Base-by-base conservation (phyloP, 1,140 invertebrate species). In the Sarcophaga peregrina region DNA sequence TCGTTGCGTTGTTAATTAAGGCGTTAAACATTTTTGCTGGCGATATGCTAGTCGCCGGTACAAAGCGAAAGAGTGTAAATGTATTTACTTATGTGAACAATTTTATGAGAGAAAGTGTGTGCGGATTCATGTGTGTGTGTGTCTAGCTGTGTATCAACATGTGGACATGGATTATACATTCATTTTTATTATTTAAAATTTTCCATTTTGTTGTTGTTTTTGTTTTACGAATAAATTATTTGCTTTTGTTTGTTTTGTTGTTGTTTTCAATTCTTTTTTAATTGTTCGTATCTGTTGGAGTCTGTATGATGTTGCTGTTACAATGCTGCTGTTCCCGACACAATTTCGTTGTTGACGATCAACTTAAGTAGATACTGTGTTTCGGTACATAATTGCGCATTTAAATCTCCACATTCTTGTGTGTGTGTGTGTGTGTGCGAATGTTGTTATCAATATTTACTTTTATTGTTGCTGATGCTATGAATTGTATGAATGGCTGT, bases 271-370 rank as follows among this genome's bases (percentile, higher is more conserved):
- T 8, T 75, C 11, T 75, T 47, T 75, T 75, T 47, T 46, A 10
- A 17, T 75, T 80, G 58, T 80, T 80, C 58, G 78, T 52, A n/a
- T 25, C 47, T 58, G 54, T 50, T 80, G 3, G 48, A n/a, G 48
- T 8, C 25, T 37, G 25, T 37, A 37, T 62, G 78, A n/a, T 52
- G 54, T 15, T 54, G n/a, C 45, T 48, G 46, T 47, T n/a, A 5
- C 46, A 37, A 13, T 46, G 73, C 13, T 78, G 47, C 8, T 80
- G 47, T 68, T 68, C 20, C 62, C 62, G 62, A 68, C 62, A 68
- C 76, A 80, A 80, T 80, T 80, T 80, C 52, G 78, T 54, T 54
- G 78, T 54, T 54, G n/a, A 80, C 48, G 78, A 80, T 25, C 78
- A 80, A 62, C 78, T 80, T 80, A 80, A 80, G 78, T 80, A 80